Base-by-base conservation (phyloP, 2,888 invertebrate species). In the Andricus quercusramuli region DNA sequence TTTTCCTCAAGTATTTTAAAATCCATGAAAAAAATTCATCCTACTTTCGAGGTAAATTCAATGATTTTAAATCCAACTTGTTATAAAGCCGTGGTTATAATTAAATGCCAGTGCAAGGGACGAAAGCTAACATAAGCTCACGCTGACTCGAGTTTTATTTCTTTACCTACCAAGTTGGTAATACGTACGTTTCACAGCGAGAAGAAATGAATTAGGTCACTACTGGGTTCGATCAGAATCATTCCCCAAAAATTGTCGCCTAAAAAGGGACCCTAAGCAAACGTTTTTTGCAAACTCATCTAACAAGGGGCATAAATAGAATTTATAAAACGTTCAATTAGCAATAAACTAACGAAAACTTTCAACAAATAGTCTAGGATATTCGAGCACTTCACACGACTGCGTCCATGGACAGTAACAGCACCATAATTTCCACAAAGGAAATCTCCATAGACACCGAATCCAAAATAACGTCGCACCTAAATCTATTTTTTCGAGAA, bases 401-500 rank as follows among this genome's bases (percentile, higher is more conserved):
- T 11, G 47, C 17, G 56, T 74, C 56, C 74, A 37, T n/a, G 3
- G 11, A 29, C 56, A 74, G 56, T 37, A 74, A 59, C 74, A 74
- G 74, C 56, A 74, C 74, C 74, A 59, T 37, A 74, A 74, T 56
- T 59, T 74, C 32, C 70, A 8, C 25, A 70, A 20, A 29, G 47
- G 51, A 32, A 70, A 70, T 74, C 32, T 37, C n/a, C 32, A 51
- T 56, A 37, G 37, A 47, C 11, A 22, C 13, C 56, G 8, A 59
- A 56, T 47, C 56, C 70, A 51, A 56, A 74, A 74, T 32, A 74
- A 59, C 37, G n/a, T 37, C 51, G 1, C 37, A 56, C 51, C 32
- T 74, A 74, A 51, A 51, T 51, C 32, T 74, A 56, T 56, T 70
- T 56, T 74, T 56, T 85, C 82, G 82, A 79, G 82, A 86, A 84